These are phyloP conservation scores for Danio rerio DNA, from an alignment of 2,113 vertebrate genomes.

Conservation along the genomic window GRCz12tu NC_133200.1:11913001-11913500, in stretches of 20 bases:
- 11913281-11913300: background rate
- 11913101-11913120: background rate
- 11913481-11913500: conserved; percentile 9
- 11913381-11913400: conserved; percentile 45
- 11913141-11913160: too few species aligned
- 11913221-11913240: too few species aligned
- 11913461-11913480: background rate
- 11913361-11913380: background rate
- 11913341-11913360: conserved; percentile 16
- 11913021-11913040: background rate
- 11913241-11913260: too few species aligned
- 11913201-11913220: too few species aligned
- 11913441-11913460: conserved; percentile 17
- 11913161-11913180: too few species aligned
- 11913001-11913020: background rate
- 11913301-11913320: background rate
- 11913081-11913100: background rate
- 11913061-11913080: background rate
- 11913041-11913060: background rate
- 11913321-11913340: background rate
- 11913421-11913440: conserved; percentile 18
- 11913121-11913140: background rate
- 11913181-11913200: too few species aligned
- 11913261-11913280: too few species aligned
- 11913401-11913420: conserved; percentile 40